phyloP scores from a whole-genome alignment of 2,888 invertebrate species.

The Operophtera brumata region DNA sequence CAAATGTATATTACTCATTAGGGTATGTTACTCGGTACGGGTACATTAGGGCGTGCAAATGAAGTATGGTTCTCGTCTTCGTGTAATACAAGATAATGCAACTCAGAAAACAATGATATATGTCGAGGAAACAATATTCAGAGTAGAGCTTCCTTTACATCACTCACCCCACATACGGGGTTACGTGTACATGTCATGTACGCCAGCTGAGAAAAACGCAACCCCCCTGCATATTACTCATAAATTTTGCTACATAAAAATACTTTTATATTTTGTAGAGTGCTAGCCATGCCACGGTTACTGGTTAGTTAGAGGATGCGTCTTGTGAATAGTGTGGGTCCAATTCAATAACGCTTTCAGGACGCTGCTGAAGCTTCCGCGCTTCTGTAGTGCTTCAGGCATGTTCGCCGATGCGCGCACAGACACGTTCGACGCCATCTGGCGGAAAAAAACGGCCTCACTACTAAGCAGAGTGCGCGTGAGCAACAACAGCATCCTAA shows the following conservation, averaged over 20 bases:
- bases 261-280: slow-evolving; percentile 2
- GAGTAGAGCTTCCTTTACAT: not conserved
- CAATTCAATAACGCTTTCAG: too few species aligned
- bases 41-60: too few species aligned
- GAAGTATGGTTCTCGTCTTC: not conserved
- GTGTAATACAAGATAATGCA: not conserved
- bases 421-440: too few species aligned
- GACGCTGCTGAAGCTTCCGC: too few species aligned
- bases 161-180: not conserved
- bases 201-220: slow-evolving; percentile 5
- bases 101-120: not conserved
- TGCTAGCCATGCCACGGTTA: too few species aligned
- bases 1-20: too few species aligned
- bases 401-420: too few species aligned
- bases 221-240: not conserved
- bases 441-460: too few species aligned
- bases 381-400: too few species aligned
- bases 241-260: not conserved
- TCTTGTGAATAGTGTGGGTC: not conserved
- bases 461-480: too few species aligned
- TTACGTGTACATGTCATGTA: slow-evolving; percentile 2
- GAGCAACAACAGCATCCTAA: too few species aligned
- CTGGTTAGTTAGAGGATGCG: not conserved
- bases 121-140: not conserved
- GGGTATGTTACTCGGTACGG: too few species aligned